Evolutionary conservation across 2,113 vertebrate genomes (phyloP).

Genomic region (Strix aluco): DNA sequence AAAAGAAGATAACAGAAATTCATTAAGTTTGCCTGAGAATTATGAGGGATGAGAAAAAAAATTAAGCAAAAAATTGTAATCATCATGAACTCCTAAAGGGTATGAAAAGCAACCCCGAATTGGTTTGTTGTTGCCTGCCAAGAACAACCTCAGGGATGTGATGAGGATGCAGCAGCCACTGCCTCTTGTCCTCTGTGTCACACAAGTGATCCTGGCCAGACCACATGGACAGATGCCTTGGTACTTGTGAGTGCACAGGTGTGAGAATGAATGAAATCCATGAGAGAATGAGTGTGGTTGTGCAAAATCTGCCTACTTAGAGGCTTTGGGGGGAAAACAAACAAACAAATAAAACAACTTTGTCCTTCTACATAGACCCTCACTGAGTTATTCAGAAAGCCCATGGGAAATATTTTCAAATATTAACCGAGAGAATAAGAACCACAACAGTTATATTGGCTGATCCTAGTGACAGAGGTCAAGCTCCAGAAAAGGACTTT

Average conservation of each 20-base stretch:
- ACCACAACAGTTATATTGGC: neutral
- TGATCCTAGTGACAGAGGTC: neutral
- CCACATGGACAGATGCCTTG: fast-evolving
- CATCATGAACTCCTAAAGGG: neutral
- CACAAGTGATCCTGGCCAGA: neutral
- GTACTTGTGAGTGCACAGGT: too few relatives aligned
- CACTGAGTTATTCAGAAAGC: neutral
- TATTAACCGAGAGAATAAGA: neutral
- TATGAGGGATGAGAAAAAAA: neutral
- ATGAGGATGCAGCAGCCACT: neutral
- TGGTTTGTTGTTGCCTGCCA: neutral
- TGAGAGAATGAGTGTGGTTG: neutral
- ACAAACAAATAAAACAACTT: neutral
- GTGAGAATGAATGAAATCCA: neutral
- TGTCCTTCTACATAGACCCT: neutral
- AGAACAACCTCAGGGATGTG: neutral
- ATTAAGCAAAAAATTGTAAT: neutral
- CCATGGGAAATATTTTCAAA: neutral
- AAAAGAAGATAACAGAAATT: neutral
- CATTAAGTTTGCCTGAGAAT: neutral
- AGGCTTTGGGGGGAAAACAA: neutral
- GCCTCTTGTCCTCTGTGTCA: neutral
- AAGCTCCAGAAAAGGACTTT: neutral
- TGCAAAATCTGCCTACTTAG: neutral
- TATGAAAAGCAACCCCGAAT: neutral